A percentile compares a stretch with the other conserved stretches of the same genome.
phyloP scores from a whole-genome alignment of 35 echinoderm and acorn worm species.

The Acanthaster planci region DNA sequence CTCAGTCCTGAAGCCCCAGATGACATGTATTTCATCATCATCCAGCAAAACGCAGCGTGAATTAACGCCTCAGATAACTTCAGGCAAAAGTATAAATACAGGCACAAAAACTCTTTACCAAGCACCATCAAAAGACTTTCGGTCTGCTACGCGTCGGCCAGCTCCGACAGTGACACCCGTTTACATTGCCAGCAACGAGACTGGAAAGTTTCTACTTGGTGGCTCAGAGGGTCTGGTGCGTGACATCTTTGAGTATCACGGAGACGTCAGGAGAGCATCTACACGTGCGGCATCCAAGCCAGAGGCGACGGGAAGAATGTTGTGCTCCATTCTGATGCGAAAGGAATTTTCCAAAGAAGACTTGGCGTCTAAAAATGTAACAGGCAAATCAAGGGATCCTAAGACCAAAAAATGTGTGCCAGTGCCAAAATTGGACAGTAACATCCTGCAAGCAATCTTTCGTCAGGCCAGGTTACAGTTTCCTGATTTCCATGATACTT shows the following conservation, averaged over 20 bases:
- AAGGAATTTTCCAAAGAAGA: background rate
- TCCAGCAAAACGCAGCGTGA: background rate
- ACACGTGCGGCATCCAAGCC: background rate
- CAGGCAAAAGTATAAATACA: background rate
- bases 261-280: background rate
- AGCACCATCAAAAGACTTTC: background rate
- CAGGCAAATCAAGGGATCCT: conserved; percentile 1
- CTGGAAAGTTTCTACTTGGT: background rate
- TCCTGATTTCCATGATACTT: background rate
- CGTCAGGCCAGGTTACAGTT: conserved; percentile 6
- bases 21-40: background rate
- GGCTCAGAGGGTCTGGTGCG: background rate
- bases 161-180: background rate
- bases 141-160: background rate
- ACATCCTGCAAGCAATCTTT: background rate
- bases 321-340: background rate
- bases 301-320: background rate
- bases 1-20: background rate
- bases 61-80: background rate
- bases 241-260: background rate
- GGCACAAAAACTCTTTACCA: background rate
- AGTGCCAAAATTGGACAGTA: background rate
- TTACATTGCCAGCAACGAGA: background rate
- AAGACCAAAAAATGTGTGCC: background rate
- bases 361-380: background rate